A percentile compares a stretch with the other conserved stretches of the same genome.
These are phyloP conservation scores for Meandrusa payeni DNA, from an alignment of 2,888 invertebrate species.

Conservation along the genomic window DNA sequence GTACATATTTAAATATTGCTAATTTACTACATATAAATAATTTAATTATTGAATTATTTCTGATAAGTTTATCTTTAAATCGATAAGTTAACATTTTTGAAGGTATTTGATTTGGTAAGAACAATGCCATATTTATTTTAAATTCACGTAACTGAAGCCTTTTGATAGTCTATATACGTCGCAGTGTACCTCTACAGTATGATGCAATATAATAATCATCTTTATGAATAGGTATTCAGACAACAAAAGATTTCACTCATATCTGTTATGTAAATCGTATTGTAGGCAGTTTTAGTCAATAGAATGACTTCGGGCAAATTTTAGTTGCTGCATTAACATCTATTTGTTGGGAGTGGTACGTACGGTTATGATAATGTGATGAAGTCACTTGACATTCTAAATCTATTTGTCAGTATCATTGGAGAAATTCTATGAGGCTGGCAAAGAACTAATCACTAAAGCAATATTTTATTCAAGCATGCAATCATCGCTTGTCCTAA, in stretches of 20 bases:
- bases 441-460: slow-evolving; percentile 2
- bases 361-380: slow-evolving; percentile 55
- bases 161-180: no score
- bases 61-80: no score
- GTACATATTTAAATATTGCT: no score
- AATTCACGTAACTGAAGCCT: no score
- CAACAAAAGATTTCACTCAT: slow-evolving; percentile 67
- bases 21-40: no score
- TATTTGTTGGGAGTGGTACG: slow-evolving; percentile 54
- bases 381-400: slow-evolving; percentile 58
- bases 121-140: no score
- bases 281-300: slow-evolving; percentile 48
- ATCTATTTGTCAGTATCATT: slow-evolving; percentile 25
- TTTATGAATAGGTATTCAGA: slow-evolving; percentile 59
- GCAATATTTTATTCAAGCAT: slow-evolving; percentile 1
- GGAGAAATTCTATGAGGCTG: slow-evolving; percentile 14
- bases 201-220: slow-evolving; percentile 49
- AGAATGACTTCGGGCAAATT: slow-evolving; percentile 53
- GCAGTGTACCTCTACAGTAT: slow-evolving; percentile 29
- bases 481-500: slow-evolving; percentile 2
- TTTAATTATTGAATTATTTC: no score
- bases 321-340: slow-evolving; percentile 47
- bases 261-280: slow-evolving; percentile 60
- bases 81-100: no score
- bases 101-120: no score